Percentiles rank a stretch among this genome's conserved stretches.
phyloP scores from a whole-genome alignment of 2,113 vertebrate species.

The Takifugu bimaculatus region DNA sequence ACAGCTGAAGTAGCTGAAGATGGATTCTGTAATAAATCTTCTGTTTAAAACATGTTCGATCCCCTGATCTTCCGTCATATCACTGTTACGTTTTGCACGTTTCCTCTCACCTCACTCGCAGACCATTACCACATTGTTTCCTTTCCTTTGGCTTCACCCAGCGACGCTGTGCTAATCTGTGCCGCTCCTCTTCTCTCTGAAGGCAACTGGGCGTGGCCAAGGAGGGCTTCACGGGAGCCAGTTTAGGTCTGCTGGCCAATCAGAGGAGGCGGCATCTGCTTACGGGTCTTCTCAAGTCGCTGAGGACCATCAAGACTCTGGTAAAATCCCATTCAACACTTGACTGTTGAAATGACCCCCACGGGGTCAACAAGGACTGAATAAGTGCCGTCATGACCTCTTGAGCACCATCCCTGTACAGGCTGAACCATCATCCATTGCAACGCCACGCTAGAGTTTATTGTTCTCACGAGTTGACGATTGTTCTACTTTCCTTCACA shows the following conservation, averaged over 20 bases:
- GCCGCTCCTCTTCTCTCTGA: conserved; percentile 17
- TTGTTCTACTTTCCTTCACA: conserved; percentile 51
- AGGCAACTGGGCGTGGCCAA: conserved; percentile 90
- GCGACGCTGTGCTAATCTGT: background rate
- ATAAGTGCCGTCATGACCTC: no score
- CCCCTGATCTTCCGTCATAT: no score
- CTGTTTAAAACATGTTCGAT: background rate
- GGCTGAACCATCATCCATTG: background rate
- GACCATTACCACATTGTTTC: background rate
- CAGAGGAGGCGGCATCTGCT: conserved; percentile 91
- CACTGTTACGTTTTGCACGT: background rate
- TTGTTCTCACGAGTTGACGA: conserved; percentile 8
- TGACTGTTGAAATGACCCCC: no score
- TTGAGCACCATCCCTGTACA: no score
- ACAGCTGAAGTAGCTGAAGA: no score
- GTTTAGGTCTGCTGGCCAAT: conserved; percentile 92
- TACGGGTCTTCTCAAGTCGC: conserved; percentile 90
- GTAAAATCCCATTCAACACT: conserved; percentile 62
- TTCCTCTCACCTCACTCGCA: background rate
- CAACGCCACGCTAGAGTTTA: background rate
- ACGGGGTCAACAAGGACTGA: no score
- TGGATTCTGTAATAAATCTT: background rate
- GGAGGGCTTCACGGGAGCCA: conserved; percentile 95
- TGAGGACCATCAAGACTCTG: conserved; percentile 98
- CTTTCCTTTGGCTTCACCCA: background rate